Base-by-base conservation (phyloP, 2,888 invertebrate genomes). In the Oxystoma pomonae region DNA sequence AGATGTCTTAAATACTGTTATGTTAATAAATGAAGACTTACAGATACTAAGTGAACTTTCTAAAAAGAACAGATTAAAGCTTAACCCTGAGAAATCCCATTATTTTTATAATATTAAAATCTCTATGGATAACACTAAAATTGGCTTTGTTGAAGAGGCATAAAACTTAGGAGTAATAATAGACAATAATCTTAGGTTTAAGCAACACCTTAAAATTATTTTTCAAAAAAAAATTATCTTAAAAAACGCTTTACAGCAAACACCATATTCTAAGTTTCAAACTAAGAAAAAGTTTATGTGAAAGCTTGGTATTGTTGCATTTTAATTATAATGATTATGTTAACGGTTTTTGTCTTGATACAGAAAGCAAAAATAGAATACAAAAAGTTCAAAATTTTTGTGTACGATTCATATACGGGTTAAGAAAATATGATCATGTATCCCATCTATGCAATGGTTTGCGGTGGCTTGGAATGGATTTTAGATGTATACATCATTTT, bases 351-450 rank as follows among this genome's bases (percentile, higher is more conserved):
- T n/a, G n/a, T 50, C n/a, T n/a, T 9, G 50, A 50, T 50, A n/a
- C n/a, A n/a, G 12, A 50, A 9, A 9, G 50, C 50, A 50, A 50
- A 50, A 50, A 9, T 50, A 50, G 50, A 50, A 50, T 50, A n/a
- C 50, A 50, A 50, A 50, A n/a, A 50, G 50, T 50, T n/a, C n/a
- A 50, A 50, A 50, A 50, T 50, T 50, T 50, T 50, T 50, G 12
- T 9, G n/a, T 50, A 50, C 50, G 50, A 50, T 50, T 50, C n/a
- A 50, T 50, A 50, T 50, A 50, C n/a, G 50, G 50, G 12, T 50
- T 50, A 50, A 50, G 50, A 50, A 50, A 50, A n/a, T 50, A 50
- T 50, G n/a, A 50, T 50, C 50, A 50, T 50, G 50, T 50, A 50
- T 50, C 50, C 50, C 50, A 50, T 50, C 50, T 50, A 50, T 50